These are phyloP conservation scores for Patella vulgata DNA, from an alignment of 1,140 invertebrate genomes.

Conservation along the genomic window DNA sequence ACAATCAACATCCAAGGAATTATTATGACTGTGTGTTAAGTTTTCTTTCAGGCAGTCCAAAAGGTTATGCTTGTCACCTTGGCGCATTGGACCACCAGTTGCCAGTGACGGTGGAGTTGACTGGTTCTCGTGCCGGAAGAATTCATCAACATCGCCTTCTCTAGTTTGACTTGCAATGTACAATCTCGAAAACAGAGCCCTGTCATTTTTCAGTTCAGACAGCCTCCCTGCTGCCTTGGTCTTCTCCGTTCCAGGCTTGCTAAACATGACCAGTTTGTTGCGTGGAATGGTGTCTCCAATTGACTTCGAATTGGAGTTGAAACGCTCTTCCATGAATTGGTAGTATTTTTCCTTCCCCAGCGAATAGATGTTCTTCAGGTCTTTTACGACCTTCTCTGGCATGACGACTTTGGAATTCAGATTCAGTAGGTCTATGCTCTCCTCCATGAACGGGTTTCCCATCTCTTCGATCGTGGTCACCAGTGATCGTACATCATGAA, in stretches of 20 bases:
- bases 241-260: neutral
- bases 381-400: neutral
- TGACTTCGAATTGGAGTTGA: neutral
- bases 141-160: neutral
- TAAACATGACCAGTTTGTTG: neutral
- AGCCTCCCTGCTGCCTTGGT: neutral
- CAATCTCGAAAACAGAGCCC: no score
- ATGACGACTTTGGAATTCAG: neutral
- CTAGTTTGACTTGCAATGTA: slow-evolving; percentile 4
- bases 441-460: no score
- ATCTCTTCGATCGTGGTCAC: no score
- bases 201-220: neutral
- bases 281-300: neutral
- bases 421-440: no score
- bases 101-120: neutral
- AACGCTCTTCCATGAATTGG: neutral
- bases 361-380: neutral
- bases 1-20: no score
- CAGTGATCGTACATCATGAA: neutral
- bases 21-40: no score
- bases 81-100: neutral
- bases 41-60: neutral
- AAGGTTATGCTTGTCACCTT: neutral
- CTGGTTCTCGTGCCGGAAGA: no score
- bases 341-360: slow-evolving; percentile 1